These are phyloP conservation scores for Pristis pectinata DNA, from an alignment of 2,797 vertebrate genomes.

Conservation along the genomic window DNA sequence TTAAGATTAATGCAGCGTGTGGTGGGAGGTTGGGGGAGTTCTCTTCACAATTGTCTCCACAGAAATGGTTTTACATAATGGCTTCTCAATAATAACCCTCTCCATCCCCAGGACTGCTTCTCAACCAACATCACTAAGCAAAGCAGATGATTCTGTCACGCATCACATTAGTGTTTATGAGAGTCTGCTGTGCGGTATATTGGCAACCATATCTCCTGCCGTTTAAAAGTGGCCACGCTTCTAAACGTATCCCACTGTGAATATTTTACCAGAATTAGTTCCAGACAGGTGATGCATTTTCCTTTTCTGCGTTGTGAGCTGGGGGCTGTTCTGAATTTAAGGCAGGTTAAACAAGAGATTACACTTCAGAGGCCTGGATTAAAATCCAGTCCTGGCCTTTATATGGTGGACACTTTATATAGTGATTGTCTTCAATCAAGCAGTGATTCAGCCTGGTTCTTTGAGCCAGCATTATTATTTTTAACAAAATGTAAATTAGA, in stretches of 20 bases:
- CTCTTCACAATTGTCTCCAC: too few relatives aligned
- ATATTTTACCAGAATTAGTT: too few relatives aligned
- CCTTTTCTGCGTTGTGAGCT: too few relatives aligned
- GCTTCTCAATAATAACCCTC: neutral
- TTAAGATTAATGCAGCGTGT: neutral
- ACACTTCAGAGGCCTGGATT: too few relatives aligned
- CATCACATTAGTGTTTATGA: neutral
- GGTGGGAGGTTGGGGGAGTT: neutral
- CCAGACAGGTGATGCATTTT: too few relatives aligned
- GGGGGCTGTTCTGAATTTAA: neutral
- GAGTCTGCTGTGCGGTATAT: neutral
- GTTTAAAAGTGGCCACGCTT: too few relatives aligned
- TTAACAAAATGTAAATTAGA: neutral
- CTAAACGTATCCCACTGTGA: neutral
- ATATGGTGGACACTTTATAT: neutral
- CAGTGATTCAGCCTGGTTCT: too few relatives aligned
- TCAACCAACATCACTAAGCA: neutral
- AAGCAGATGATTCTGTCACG: too few relatives aligned
- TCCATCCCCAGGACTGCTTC: neutral
- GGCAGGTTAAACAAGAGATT: too few relatives aligned
- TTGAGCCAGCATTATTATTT: neutral
- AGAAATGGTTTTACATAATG: neutral
- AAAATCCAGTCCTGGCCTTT: neutral
- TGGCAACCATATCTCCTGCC: neutral
- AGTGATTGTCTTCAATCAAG: neutral